Conservation (phyloP, 1,140 invertebrate genomes). For the Drosophila orosa region DNA sequence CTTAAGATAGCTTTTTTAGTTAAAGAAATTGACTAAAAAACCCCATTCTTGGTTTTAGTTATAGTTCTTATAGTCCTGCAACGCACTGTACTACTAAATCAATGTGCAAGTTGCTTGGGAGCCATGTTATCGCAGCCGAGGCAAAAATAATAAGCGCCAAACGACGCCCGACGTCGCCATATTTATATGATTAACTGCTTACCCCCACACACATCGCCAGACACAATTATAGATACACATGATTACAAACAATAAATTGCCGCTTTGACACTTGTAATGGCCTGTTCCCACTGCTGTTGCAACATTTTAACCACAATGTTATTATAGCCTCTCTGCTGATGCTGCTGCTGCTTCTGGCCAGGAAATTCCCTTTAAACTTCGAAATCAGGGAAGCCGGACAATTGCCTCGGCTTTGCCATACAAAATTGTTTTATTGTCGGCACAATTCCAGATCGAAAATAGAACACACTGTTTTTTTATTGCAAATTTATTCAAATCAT, state of each 20-base stretch:
- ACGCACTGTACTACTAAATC: conserved; percentile 59
- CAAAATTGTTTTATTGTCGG: conserved; percentile 82
- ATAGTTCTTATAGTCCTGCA: not conserved
- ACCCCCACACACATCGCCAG: conserved; percentile 27
- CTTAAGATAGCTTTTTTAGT: too few relatives aligned
- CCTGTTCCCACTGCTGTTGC: conserved; percentile 60
- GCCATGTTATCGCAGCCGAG: conserved; percentile 75
- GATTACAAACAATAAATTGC: conserved; percentile 82
- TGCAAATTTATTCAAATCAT: conserved; percentile 83
- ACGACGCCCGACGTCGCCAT: conserved; percentile 65
- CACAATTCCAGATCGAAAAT: conserved; percentile 54
- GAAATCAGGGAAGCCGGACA: conserved; percentile 58
- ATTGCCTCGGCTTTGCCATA: conserved; percentile 59
- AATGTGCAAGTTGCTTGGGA: conserved; percentile 55
- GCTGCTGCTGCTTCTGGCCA: conserved; percentile 39
- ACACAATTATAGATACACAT: conserved; percentile 75
- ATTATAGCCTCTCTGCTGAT: conserved; percentile 13
- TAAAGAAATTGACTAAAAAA: too few relatives aligned
- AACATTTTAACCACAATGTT: conserved; percentile 72
- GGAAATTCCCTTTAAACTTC: conserved; percentile 67
- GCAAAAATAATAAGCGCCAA: conserved; percentile 77
- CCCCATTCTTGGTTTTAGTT: too few relatives aligned
- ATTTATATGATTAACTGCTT: conserved; percentile 84
- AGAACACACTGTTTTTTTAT: conserved; percentile 67
- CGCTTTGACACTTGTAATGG: conserved; percentile 82